These are phyloP conservation scores for Potamarius usumacintae DNA, from an alignment of 2,113 vertebrate genomes.

Conservation along the genomic window DNA sequence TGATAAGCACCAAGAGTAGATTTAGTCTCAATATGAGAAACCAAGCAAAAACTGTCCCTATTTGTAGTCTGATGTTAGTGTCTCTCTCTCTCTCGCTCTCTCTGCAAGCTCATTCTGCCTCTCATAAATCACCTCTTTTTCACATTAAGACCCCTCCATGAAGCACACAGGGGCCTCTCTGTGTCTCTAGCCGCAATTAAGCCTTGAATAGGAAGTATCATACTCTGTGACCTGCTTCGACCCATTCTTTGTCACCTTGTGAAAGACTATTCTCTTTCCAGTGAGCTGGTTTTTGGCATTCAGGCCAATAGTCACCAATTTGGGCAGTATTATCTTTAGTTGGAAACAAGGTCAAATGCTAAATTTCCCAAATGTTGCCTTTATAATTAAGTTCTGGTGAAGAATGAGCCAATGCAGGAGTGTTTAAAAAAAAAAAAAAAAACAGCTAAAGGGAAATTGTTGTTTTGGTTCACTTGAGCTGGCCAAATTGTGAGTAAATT, in stretches of 20 bases:
- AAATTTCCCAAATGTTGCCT: constrained; percentile 38
- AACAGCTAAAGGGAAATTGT: background rate
- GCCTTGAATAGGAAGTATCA: constrained; percentile 54
- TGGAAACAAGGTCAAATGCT: constrained; percentile 47
- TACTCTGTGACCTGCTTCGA: constrained; percentile 49
- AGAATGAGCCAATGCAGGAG: constrained; percentile 10
- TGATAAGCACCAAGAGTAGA: background rate
- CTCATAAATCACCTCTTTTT: constrained; percentile 41
- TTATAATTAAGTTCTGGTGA: constrained; percentile 43
- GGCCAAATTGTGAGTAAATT: background rate
- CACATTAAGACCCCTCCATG: constrained; percentile 25
- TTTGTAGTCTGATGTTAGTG: constrained; percentile 6
- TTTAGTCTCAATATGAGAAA: background rate
- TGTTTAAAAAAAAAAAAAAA: background rate
- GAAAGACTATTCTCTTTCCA: constrained; percentile 39
- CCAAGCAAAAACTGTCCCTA: constrained; percentile 19
- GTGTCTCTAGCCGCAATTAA: constrained; percentile 55
- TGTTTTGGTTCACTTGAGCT: background rate
- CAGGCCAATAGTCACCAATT: constrained; percentile 40
- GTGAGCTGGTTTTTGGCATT: constrained; percentile 42
- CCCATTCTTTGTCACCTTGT: constrained; percentile 45
- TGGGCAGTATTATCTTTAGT: constrained; percentile 41
- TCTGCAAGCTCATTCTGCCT: constrained; percentile 32
- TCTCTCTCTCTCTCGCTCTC: constrained; percentile 9
- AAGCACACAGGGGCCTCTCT: constrained; percentile 40